Percentiles rank a stretch among this genome's conserved stretches.
phyloP scores from a whole-genome alignment of 2,797 vertebrate genomes.

The Mormyrops attenuatus region DNA sequence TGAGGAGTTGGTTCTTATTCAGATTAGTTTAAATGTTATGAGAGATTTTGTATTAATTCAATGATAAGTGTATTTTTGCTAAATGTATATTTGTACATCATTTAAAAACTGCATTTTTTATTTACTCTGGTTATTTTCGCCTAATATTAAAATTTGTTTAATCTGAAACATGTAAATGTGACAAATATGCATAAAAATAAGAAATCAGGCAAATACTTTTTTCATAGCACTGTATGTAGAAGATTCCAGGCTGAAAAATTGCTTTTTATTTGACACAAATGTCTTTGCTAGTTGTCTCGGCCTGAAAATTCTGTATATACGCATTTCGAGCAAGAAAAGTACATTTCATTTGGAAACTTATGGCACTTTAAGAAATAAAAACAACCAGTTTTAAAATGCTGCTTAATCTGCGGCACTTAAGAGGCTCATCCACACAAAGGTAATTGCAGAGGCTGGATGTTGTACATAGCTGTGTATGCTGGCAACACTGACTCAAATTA shows the following conservation, averaged over 20 bases:
- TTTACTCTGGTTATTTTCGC: no score
- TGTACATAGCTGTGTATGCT: background rate
- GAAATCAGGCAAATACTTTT: no score
- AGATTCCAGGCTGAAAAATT: background rate
- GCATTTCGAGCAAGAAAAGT: background rate
- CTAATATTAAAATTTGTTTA: no score
- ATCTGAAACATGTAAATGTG: no score
- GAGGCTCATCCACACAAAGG: background rate
- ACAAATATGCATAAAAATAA: no score
- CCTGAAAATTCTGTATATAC: background rate
- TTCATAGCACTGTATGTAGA: no score
- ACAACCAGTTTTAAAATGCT: background rate
- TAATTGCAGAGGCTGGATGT: background rate
- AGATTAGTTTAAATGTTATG: background rate
- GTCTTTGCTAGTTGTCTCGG: background rate
- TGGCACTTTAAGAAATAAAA: background rate
- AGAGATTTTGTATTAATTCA: background rate
- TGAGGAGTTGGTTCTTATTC: slow-evolving; percentile 17
- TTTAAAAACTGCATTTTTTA: no score
- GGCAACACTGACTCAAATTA: background rate
- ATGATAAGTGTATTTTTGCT: background rate
- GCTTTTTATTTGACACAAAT: background rate
- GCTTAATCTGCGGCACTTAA: background rate
- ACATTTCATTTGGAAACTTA: background rate
- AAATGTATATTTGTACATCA: background rate